Percentiles rank a stretch among this genome's conserved stretches.
Evolutionary conservation across 2,888 invertebrate genomes (phyloP).

Genomic region (Cremastobaeus sp.): DNA sequence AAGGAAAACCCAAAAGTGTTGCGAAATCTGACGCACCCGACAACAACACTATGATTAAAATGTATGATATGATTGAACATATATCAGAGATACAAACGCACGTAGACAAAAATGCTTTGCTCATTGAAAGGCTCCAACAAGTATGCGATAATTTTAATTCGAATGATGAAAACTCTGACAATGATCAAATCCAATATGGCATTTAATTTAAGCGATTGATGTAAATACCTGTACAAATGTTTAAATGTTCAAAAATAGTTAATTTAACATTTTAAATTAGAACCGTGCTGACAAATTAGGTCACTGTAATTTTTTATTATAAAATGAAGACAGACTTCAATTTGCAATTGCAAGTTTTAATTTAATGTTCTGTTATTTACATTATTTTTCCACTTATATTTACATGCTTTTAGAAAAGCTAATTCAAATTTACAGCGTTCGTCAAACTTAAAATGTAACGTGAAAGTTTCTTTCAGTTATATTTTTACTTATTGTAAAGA

Average conservation of each 20-base stretch:
- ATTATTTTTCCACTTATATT: too few relatives aligned
- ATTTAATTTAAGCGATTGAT: slow-evolving; percentile 12
- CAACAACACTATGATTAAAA: slow-evolving; percentile 71
- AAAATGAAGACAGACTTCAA: too few relatives aligned
- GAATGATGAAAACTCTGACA: slow-evolving; percentile 57
- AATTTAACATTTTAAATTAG: background rate
- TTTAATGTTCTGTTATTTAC: too few relatives aligned
- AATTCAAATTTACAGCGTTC: too few relatives aligned
- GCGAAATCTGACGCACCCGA: slow-evolving; percentile 66
- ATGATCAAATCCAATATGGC: slow-evolving; percentile 61
- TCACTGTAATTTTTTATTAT: background rate
- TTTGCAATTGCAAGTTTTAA: too few relatives aligned
- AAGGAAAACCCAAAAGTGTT: slow-evolving; percentile 64
- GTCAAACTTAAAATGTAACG: too few relatives aligned
- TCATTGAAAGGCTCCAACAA: slow-evolving; percentile 68
- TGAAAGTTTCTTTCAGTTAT: too few relatives aligned
- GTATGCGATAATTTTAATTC: slow-evolving; percentile 56
- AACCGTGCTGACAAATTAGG: background rate
- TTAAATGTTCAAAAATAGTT: background rate
- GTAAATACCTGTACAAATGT: slow-evolving; percentile 33
- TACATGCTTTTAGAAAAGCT: too few relatives aligned
- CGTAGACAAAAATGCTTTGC: slow-evolving; percentile 66
- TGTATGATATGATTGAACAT: slow-evolving; percentile 71
- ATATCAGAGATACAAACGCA: slow-evolving; percentile 58
- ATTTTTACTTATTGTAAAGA: too few relatives aligned